phyloP scores from a whole-genome alignment of 2,888 invertebrate species.

The Tenthredo distinguenda region DNA sequence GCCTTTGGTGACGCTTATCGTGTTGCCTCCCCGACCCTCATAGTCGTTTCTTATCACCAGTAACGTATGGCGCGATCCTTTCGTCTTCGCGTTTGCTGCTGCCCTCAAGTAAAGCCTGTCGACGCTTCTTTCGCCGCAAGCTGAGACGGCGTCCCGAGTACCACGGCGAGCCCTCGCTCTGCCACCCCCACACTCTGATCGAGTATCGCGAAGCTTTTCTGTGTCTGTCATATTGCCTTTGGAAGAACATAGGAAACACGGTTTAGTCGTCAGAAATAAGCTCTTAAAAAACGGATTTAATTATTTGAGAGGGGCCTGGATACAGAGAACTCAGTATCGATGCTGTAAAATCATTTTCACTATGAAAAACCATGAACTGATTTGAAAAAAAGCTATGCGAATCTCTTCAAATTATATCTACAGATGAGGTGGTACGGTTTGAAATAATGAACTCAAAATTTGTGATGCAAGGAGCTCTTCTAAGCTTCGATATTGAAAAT shows the following conservation, averaged over 20 bases:
- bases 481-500: no score
- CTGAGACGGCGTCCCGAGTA: slow-evolving; percentile 74
- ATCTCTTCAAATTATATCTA: no score
- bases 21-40: slow-evolving; percentile 80
- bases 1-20: slow-evolving; percentile 84
- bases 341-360: no score
- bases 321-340: neutral
- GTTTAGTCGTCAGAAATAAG: neutral
- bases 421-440: no score
- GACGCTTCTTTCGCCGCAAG: slow-evolving; percentile 86
- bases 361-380: no score
- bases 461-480: no score
- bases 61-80: slow-evolving; percentile 83
- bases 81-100: slow-evolving; percentile 79
- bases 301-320: no score
- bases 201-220: slow-evolving; percentile 85
- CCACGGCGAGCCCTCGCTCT: slow-evolving; percentile 71
- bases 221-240: slow-evolving; percentile 88
- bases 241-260: slow-evolving; percentile 23
- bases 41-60: slow-evolving; percentile 87
- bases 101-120: slow-evolving; percentile 86
- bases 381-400: no score
- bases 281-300: neutral
- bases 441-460: no score
- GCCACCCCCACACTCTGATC: slow-evolving; percentile 84